Evolutionary conservation across 2,888 invertebrate species (phyloP), one percentile per base, ranked within the genome.

Genomic region (Nemurella pictetii): DNA sequence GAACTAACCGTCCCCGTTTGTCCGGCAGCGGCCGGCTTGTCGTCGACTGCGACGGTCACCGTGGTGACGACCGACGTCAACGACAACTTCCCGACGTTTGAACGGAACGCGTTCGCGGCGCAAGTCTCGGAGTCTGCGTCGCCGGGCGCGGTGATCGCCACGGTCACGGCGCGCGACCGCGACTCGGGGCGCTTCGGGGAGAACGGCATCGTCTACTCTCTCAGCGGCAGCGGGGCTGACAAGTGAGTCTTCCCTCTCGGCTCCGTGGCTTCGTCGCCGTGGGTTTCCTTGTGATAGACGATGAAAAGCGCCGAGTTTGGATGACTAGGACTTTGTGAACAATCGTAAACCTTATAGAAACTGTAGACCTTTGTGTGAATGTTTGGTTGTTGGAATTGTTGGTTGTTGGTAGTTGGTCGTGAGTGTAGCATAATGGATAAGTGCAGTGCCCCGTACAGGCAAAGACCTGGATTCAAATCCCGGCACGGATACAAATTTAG

Each of bases 151-250:
- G 92, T 94, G 84, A 94, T 98, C 36, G 93, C 94, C 0, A 94
- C 94, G 0, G 94, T 98, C 73, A 94, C 93, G 80, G 98, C 98
- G 0, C 94, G 93, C 84, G 98, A 98, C 90, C 92, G 95, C 80
- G 98, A 98, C 89, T 95, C 95, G 86, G 96, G 95, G 26, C 91
- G 90, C 87, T 97, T 94, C 89, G 98, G 98, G 0, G 95, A 95
- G 80, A 94, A 94, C 84, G 97, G 98, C 12, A 95, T 98, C 87
- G 92, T 96, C 28, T 98, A 98, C 90, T 94, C 95, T 87, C 90
- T 98, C 0, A 94, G 94, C 0, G 97, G 97, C 0, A 94, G 94
- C 87, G 97, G 96, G 0, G 94, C 96, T 0, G 95, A 97, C 87
- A 92, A 95, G 91, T 91, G 88, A 86, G 87, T 83, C n/a, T 5